Evolutionary conservation across 92 coral and sea anemone species (phyloP).

Genomic region (Paramuricea clavata): DNA sequence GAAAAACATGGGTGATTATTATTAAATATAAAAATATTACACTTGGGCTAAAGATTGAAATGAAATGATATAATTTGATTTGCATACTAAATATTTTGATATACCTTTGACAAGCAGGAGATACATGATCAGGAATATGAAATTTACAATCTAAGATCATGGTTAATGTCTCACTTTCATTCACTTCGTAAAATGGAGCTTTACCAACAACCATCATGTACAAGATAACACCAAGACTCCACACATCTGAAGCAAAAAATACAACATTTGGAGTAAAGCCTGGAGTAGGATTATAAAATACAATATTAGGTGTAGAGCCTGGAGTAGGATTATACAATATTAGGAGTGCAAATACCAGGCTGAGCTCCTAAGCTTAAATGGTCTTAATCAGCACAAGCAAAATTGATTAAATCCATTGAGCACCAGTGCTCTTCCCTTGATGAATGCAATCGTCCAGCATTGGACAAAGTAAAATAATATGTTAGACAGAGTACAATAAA

Average conservation of each 20-base stretch:
- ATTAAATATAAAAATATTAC: not conserved
- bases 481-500: too few relatives aligned
- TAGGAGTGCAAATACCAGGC: too few relatives aligned
- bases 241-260: slow-evolving; percentile 77
- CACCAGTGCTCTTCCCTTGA: too few relatives aligned
- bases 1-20: not conserved
- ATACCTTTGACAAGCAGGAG: slow-evolving; percentile 81
- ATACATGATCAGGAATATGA: slow-evolving; percentile 86
- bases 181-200: slow-evolving; percentile 96
- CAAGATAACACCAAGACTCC: slow-evolving; percentile 97
- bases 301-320: too few relatives aligned
- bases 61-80: not conserved
- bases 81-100: not conserved
- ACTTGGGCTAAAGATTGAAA: not conserved
- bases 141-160: slow-evolving; percentile 94
- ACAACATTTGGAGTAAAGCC: not conserved
- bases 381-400: too few relatives aligned
- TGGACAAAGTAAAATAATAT: too few relatives aligned
- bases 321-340: too few relatives aligned
- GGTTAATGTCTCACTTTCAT: slow-evolving; percentile 95
- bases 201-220: slow-evolving; percentile 97
- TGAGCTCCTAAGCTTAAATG: too few relatives aligned
- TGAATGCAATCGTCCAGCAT: too few relatives aligned
- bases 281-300: too few relatives aligned
- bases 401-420: too few relatives aligned